Evolutionary conservation across 1,140 invertebrate genomes (phyloP), one percentile per base, ranked within the genome.

Genomic region (Drosophila ficusphila): DNA sequence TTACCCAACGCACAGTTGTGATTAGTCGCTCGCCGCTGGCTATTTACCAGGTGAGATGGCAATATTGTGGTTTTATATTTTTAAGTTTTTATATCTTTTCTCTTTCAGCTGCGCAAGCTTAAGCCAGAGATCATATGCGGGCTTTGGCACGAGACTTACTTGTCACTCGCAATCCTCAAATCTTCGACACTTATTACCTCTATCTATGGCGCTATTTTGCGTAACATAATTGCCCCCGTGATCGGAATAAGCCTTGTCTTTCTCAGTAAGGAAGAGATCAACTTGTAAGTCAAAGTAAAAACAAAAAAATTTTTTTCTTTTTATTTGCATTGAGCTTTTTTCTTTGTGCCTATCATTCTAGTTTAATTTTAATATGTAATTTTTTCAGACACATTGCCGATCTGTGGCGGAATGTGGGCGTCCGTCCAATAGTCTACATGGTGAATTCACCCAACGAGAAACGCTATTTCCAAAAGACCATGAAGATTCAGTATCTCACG

Each of bases 361-460:
- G n/a, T n/a, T n/a, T n/a, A n/a, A n/a, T n/a, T n/a, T 29, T 8
- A 9, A 29, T 2, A 2, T 9, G 8, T 2, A 8, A 29, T 23
- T 21, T 42, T 78, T 67, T 4, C 49, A 91, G 90, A 12, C 90
- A 91, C 56, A 90, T 91, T 48, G 86, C 77, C 42, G 90, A 90
- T 48, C 49, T 91, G 12, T 91, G 91, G 91, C 78, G 89, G 12
- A 91, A 91, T 72, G 86, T 90, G 19, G 90, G 90, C 25, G 90
- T 91, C 9, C 77, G 89, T 41, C 91, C 90, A 33, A 86, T 91
- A 36, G 91, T 91, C 3, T 91, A 91, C 16, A 90, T 90, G 76
- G 89, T 91, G 6, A 91, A 91, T 67, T 91, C 91, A n/a, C 91
- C 91, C 14, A 91, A 91, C 67, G 91, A 91, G 56, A 91, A 91